Conservation (phyloP, 2,888 invertebrate genomes). For the Ectropis crepuscularia region DNA sequence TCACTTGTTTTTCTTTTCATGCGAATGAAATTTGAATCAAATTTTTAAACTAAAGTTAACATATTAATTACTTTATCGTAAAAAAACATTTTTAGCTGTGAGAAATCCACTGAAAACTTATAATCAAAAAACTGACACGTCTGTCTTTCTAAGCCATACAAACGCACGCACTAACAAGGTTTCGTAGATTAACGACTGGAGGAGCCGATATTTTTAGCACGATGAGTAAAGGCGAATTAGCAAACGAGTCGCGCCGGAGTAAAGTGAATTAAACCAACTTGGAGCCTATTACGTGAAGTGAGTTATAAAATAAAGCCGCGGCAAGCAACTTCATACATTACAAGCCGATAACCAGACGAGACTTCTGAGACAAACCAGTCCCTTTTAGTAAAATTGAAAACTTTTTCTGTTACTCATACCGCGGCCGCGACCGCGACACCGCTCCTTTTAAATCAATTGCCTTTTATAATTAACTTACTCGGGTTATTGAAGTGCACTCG, state of each 20-base stretch:
- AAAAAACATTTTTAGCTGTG: no score
- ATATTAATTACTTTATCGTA: no score
- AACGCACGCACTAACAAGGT: constrained; percentile 3
- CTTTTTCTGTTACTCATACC: constrained; percentile 84
- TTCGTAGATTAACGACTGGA: constrained; percentile 30
- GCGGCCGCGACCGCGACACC: constrained; percentile 78
- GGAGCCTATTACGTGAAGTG: constrained; percentile 81
- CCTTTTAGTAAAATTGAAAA: constrained; percentile 86
- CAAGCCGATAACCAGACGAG: constrained; percentile 85
- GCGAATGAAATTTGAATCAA: no score
- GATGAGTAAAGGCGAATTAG: constrained; percentile 63
- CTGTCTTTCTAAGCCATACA: constrained; percentile 1
- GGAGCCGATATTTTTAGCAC: constrained; percentile 44
- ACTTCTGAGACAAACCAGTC: constrained; percentile 85
- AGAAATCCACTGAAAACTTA: neutral
- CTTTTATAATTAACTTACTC: constrained; percentile 83
- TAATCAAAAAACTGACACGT: neutral
- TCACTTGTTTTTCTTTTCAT: no score
- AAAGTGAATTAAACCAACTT: constrained; percentile 78
- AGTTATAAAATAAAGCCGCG: constrained; percentile 83
- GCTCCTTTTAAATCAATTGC: constrained; percentile 84
- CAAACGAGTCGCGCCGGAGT: constrained; percentile 54
- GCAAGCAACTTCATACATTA: constrained; percentile 84
- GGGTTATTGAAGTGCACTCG: constrained; percentile 78
- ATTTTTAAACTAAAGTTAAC: no score